These are phyloP conservation scores for Drosophila willistoni DNA, from an alignment of 1,140 invertebrate genomes.

Conservation along the genomic window DNA sequence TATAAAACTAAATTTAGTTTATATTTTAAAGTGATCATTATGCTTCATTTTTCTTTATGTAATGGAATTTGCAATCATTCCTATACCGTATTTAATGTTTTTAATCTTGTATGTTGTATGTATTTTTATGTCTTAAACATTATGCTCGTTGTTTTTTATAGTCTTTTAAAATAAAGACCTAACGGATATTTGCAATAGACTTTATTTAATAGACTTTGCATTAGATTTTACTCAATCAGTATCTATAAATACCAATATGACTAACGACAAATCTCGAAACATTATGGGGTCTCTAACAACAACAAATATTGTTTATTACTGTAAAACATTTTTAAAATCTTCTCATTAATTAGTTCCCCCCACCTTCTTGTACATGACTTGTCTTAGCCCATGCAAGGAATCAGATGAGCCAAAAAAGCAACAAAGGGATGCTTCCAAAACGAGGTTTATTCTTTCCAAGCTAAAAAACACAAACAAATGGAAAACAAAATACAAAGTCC, in stretches of 20 bases:
- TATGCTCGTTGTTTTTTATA: conserved; percentile 34
- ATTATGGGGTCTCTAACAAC: no score
- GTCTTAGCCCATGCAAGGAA: no score
- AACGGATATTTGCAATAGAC: conserved; percentile 66
- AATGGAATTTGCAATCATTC: conserved; percentile 66
- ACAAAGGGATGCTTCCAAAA: conserved; percentile 27
- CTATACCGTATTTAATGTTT: conserved; percentile 46
- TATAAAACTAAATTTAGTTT: conserved; percentile 5
- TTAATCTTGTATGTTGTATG: conserved; percentile 31
- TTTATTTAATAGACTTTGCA: background rate
- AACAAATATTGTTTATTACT: no score
- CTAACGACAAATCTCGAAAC: no score
- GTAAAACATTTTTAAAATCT: no score
- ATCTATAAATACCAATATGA: no score
- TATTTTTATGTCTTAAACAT: conserved; percentile 33
- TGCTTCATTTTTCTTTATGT: conserved; percentile 44
- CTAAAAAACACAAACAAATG: conserved; percentile 53
- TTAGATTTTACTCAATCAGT: background rate
- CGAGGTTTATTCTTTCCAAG: conserved; percentile 39
- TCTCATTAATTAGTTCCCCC: no score
- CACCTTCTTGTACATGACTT: no score
- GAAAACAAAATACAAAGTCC: conserved; percentile 36
- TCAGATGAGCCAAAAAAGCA: background rate
- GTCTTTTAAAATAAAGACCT: conserved; percentile 39
- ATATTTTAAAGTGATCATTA: conserved; percentile 37